Evolutionary conservation across 2,797 vertebrate species (phyloP).

Genomic region (Hipposideros larvatus): DNA sequence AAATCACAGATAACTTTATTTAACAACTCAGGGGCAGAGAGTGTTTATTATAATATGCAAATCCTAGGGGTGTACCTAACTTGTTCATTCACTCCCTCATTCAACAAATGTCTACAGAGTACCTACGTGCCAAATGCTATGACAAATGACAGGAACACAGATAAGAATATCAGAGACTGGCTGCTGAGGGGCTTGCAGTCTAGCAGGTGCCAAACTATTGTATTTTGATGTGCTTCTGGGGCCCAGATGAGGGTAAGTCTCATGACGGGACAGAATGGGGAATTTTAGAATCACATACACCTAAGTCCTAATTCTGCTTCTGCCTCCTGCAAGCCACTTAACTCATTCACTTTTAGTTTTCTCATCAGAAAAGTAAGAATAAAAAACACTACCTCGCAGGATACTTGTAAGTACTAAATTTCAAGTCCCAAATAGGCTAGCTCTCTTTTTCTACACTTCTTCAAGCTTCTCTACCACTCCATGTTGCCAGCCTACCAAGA

Average conservation of each 20-base stretch:
- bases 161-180: neutral
- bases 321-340: neutral
- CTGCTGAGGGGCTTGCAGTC: neutral
- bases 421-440: neutral
- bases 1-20: neutral
- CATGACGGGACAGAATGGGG: neutral
- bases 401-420: neutral
- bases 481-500: neutral
- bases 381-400: neutral
- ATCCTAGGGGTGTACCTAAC: neutral
- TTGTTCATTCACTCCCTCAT: neutral
- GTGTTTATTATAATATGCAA: neutral
- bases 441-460: neutral
- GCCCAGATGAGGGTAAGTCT: neutral
- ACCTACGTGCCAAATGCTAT: neutral
- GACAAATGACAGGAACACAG: neutral
- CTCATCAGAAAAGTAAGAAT: neutral
- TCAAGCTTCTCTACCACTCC: neutral
- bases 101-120: too few species aligned
- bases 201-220: neutral
- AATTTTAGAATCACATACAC: neutral
- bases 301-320: neutral
- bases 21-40: neutral
- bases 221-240: neutral
- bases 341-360: neutral